Evolutionary conservation across 1,140 invertebrate species (phyloP).

Genomic region (Drosophila novamexicana): DNA sequence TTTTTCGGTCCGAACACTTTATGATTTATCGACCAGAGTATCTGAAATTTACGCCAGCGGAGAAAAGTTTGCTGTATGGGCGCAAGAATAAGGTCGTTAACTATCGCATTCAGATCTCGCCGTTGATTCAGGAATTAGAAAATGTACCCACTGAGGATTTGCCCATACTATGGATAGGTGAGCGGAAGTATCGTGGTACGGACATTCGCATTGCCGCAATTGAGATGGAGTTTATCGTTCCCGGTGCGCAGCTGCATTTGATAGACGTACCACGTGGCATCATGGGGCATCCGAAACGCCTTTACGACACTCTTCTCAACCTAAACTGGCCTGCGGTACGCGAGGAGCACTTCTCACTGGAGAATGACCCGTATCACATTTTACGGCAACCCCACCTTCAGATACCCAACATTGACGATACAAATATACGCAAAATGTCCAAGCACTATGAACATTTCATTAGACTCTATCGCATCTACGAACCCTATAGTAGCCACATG

Average conservation of each 20-base stretch:
- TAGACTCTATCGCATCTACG: conserved; percentile 38
- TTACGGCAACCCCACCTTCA: conserved; percentile 60
- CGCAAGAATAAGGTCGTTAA: conserved; percentile 62
- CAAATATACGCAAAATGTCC: conserved; percentile 35
- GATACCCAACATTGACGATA: conserved; percentile 56
- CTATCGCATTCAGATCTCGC: conserved; percentile 70
- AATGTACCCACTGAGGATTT: conserved; percentile 59
- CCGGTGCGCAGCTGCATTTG: conserved; percentile 60
- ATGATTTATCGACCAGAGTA: conserved; percentile 43
- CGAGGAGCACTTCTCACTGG: conserved; percentile 48
- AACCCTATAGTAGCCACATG: conserved; percentile 1
- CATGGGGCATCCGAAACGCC: conserved; percentile 65
- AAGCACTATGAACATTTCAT: not conserved
- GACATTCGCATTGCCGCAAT: conserved; percentile 63
- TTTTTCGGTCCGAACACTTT: conserved; percentile 78
- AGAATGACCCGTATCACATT: conserved; percentile 70
- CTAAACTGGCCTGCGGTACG: conserved; percentile 69
- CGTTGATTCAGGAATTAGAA: conserved; percentile 64
- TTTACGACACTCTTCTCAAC: conserved; percentile 69
- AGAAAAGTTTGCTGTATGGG: conserved; percentile 69
- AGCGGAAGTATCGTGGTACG: conserved; percentile 75
- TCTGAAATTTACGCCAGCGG: conserved; percentile 52
- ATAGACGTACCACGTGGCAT: conserved; percentile 74
- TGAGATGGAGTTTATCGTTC: conserved; percentile 74
- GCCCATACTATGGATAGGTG: conserved; percentile 79